A percentile compares a stretch with the other conserved stretches of the same genome.
Conservation (phyloP, 2,113 vertebrate genomes). For the Megaceryle maxima region DNA sequence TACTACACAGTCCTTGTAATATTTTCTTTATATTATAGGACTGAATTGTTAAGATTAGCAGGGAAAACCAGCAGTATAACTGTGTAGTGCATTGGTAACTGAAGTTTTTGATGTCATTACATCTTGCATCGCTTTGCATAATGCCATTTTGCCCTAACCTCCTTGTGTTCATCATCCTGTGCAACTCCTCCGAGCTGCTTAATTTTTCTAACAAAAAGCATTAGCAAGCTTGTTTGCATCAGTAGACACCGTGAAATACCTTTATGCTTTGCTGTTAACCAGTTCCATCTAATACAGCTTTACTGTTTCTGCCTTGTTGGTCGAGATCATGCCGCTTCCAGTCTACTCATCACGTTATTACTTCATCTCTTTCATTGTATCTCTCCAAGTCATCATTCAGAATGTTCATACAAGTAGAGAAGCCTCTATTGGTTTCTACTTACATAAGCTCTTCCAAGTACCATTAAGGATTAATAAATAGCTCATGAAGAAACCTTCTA, state of each 20-base stretch:
- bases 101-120: neutral
- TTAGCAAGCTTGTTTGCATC: neutral
- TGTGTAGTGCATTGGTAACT: neutral
- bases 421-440: neutral
- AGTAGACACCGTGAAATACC: rapidly evolving
- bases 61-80: neutral
- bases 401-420: neutral
- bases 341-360: neutral
- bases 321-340: neutral
- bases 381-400: neutral
- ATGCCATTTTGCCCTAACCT: neutral
- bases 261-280: neutral
- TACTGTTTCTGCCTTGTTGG: neutral
- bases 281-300: neutral
- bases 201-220: neutral
- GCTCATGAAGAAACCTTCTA: neutral
- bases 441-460: neutral
- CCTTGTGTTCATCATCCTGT: neutral
- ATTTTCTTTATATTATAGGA: neutral
- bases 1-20: neutral
- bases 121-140: neutral
- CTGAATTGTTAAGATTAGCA: neutral
- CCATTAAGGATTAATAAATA: neutral
- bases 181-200: neutral
- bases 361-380: neutral